Base-by-base conservation (phyloP, 2,888 invertebrate genomes). In the Alsophila aescularia region DNA sequence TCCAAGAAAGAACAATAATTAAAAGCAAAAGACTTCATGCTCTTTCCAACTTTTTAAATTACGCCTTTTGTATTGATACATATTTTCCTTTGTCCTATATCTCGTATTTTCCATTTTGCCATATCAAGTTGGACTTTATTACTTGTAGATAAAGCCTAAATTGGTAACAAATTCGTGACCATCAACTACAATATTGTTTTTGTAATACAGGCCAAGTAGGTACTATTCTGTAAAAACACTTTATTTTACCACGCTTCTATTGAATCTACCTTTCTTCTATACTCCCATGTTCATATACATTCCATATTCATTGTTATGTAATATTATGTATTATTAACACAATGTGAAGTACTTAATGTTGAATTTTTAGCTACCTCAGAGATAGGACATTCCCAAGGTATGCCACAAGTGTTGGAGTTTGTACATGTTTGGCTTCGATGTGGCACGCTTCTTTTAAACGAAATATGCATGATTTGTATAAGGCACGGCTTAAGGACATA, bases 351-450 rank as follows among this genome's bases (percentile, higher is more conserved):
- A 64, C 45, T 66, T 32, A 67, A 67, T 71, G 73, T 87, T 80
- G 74, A 66, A 81, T 85, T 88, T 89, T 85, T 91, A 96, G 97
- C 96, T 96, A 96, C 93, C 96, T 96, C 89, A 95, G 96, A 95
- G 96, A 96, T 94, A 94, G 97, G 96, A 97, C 97, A 72, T 97
- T 96, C 90, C 96, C 96, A 94, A 97, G 97, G 96, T 96, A 96
- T 88, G 94, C 90, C 79, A 79, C 77, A 34, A 74, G 67, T 69
- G 66, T 73, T 77, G 77, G 72, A 73, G 73, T 77, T 79, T 84
- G 72, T 82, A 73, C 65, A 77, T 82, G 79, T 83, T 83, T 85
- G 62, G 89, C 88, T 89, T 88, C 79, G 61, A 83, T 70, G 86
- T 87, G 88, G 85, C 87, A 89, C 89, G 90, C 90, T 89, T 87